Evolutionary conservation across 2,888 invertebrate species (phyloP).

Genomic region (Oscheius sp.): DNA sequence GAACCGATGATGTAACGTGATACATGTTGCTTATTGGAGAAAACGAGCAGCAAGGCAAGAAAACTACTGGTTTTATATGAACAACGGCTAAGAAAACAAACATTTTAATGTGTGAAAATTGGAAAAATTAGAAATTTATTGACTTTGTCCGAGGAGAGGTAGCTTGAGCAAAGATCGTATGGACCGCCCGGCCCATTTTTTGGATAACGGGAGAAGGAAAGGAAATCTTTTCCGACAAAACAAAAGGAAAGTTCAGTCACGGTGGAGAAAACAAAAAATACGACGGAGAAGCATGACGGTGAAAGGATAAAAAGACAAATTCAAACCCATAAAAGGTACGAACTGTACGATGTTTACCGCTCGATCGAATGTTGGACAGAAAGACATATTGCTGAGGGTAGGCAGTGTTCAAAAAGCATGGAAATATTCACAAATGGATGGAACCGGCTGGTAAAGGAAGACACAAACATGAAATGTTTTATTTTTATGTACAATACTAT

Average conservation of each 20-base stretch:
- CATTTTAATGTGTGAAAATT: slow-evolving; percentile 19
- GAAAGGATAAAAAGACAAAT: no score
- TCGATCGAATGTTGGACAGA: no score
- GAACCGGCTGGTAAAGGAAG: not conserved
- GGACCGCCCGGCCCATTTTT: slow-evolving; percentile 31
- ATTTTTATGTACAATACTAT: not conserved
- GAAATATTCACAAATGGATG: no score
- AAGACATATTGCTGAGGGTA: no score
- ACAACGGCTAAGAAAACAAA: not conserved
- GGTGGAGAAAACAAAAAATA: not conserved
- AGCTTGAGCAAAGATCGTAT: slow-evolving; percentile 18
- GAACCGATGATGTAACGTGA: not conserved
- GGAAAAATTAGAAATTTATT: slow-evolving; percentile 24
- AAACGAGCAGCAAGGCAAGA: no score
- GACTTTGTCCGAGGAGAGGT: slow-evolving; percentile 2
- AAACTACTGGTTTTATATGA: no score
- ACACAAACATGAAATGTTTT: not conserved
- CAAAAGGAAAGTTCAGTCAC: not conserved
- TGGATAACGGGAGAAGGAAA: slow-evolving; percentile 1
- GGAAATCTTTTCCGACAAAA: not conserved
- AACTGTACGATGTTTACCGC: no score
- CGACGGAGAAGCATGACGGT: not conserved
- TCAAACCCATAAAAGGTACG: no score
- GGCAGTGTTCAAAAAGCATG: not conserved
- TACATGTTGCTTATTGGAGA: no score